Evolutionary conservation across 35 echinoderm and acorn worm species (phyloP), one percentile per base, ranked within the genome.

Genomic region (Anneissia japonica): DNA sequence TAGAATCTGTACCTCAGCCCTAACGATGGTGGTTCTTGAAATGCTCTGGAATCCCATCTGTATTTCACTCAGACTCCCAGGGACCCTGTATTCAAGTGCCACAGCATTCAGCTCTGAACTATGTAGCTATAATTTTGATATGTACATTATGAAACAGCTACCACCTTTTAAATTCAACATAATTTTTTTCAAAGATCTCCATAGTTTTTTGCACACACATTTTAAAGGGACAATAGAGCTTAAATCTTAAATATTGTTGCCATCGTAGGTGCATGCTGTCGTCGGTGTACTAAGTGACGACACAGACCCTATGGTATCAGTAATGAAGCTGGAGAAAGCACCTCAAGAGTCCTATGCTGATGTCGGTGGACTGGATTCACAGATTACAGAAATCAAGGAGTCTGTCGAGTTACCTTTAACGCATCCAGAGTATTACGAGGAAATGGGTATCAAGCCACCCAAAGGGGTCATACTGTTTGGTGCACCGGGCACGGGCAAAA

Each of bases 381-480:
- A 99, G 46, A 99, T 99, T 75, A 92, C 94, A 77, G 96, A 99
- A 92, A 99, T 99, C 34, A 99, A 99, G 89, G 96, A 99, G 76
- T 99, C 96, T 79, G 96, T 99, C 33, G 96, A 99, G 74, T 73
- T 99, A 37, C 96, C 96, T 13, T 55, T 99, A n/a, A 99, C 96
- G 72, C 96, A 99, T 84, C 96, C 96, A 74, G 96, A 99, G 80
- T 99, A 99, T 83, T 99, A 99, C 73, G 96, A 99, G 34, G 96
- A 99, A 76, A 99, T 99, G 96, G 96, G 96, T 32, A 99, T 99
- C 86, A 99, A 92, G 78, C 96, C 96, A 39, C 96, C 96, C 1
- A 99, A 94, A 78, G 96, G 96, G 31, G 96, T 99, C 75, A 99
- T 99, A 64, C 80, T 99, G 3, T 99, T 91, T 89, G 96, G 96